phyloP scores from a whole-genome alignment of 2,113 vertebrate genomes.

The Echinops telfairi region DNA sequence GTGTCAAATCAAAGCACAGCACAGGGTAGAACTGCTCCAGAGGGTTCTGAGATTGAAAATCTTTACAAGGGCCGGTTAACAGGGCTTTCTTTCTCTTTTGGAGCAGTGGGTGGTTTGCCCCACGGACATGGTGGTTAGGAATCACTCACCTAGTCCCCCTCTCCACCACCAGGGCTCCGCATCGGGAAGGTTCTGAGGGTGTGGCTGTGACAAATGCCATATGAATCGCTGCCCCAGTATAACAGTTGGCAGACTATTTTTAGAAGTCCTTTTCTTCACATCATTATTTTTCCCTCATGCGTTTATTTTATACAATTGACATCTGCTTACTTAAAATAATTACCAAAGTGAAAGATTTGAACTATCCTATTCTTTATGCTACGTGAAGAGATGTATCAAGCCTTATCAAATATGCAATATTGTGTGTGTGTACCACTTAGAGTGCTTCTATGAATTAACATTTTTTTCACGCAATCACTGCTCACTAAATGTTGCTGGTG shows the following conservation, averaged over 20 bases:
- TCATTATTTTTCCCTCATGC: neutral
- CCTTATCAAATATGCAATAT: neutral
- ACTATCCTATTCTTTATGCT: neutral
- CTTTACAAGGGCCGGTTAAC: too few relatives aligned
- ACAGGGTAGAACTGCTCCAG: too few relatives aligned
- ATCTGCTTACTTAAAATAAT: neutral
- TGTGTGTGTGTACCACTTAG: neutral
- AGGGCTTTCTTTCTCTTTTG: too few relatives aligned
- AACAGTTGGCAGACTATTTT: neutral
- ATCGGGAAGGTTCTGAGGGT: accelerated
- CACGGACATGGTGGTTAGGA: too few relatives aligned
- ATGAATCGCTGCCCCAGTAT: neutral
- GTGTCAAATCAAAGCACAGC: too few relatives aligned
- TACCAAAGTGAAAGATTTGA: neutral
- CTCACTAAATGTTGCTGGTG: constrained; percentile 36
- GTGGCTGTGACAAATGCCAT: neutral
- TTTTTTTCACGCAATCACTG: neutral
- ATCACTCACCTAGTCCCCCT: too few relatives aligned
- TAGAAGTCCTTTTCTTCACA: neutral
- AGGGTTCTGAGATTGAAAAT: too few relatives aligned
- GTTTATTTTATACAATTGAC: neutral
- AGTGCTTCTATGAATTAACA: neutral
- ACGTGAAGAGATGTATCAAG: constrained; percentile 28
- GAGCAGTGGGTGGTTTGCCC: too few relatives aligned
- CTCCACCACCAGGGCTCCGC: too few relatives aligned